Percentiles rank a stretch among this genome's conserved stretches.
These are phyloP conservation scores for Drosophila diplacantha DNA, from an alignment of 2,888 invertebrate species.

Conservation along the genomic window DNA sequence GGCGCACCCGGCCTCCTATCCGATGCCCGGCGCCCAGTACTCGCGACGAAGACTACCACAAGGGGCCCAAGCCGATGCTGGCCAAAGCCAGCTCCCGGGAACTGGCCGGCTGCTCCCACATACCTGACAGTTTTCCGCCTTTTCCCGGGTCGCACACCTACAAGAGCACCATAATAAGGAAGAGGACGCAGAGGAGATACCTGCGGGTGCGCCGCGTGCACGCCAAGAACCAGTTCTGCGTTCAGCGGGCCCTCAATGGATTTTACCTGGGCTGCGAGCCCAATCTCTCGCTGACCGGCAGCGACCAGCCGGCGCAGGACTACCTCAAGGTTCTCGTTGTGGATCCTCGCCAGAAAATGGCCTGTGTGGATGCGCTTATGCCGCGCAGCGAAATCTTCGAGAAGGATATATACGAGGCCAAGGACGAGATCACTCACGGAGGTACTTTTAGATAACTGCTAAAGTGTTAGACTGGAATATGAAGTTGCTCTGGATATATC, in stretches of 20 bases:
- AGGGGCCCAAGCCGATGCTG: neutral
- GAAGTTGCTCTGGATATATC: too few species aligned
- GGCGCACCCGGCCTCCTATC: neutral
- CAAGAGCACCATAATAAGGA: slow-evolving; percentile 18
- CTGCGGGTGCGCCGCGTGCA: slow-evolving; percentile 9
- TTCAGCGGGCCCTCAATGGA: slow-evolving; percentile 22
- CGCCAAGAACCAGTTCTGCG: slow-evolving; percentile 1
- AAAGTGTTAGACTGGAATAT: too few species aligned
- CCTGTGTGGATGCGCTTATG: slow-evolving; percentile 41
- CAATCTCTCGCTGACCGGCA: slow-evolving; percentile 10
- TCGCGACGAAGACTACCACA: slow-evolving; percentile 23
- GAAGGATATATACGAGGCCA: slow-evolving; percentile 20
- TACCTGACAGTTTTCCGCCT: slow-evolving; percentile 45
- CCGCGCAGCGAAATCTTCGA: slow-evolving; percentile 31
- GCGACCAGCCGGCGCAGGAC: neutral
- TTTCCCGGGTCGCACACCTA: slow-evolving; percentile 47
- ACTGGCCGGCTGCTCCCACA: slow-evolving; percentile 11
- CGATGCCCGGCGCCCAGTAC: neutral
- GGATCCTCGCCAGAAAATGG: neutral
- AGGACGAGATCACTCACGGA: slow-evolving; percentile 5
- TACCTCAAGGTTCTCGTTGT: slow-evolving; percentile 4
- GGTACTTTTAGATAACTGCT: slow-evolving; percentile 1
- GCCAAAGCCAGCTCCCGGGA: neutral
- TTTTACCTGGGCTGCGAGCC: slow-evolving; percentile 21
- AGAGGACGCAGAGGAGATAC: slow-evolving; percentile 1